phyloP scores from a whole-genome alignment of 2,888 invertebrate genomes.

The Lepidocyrtinus sp. region DNA sequence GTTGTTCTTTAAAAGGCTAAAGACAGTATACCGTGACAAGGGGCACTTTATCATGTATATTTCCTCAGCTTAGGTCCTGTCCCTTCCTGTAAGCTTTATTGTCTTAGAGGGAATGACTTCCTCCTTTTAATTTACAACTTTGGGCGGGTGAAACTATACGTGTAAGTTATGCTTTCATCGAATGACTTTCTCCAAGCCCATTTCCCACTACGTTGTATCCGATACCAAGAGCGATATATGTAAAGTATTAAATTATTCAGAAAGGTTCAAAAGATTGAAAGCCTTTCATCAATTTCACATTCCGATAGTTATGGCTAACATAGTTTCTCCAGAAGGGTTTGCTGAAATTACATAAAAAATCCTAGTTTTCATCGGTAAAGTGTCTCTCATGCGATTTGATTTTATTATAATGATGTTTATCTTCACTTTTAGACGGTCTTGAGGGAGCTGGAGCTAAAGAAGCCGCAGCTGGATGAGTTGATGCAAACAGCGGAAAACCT shows the following conservation, averaged over 20 bases:
- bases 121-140: conserved; percentile 50
- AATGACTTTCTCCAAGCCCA: too few relatives aligned
- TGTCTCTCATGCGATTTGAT: too few relatives aligned
- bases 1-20: conserved; percentile 8
- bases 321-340: too few relatives aligned
- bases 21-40: conserved; percentile 51
- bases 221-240: too few relatives aligned
- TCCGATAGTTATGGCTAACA: too few relatives aligned
- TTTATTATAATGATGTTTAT: not conserved
- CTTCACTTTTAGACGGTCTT: conserved; percentile 81
- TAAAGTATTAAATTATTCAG: too few relatives aligned
- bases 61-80: conserved; percentile 42
- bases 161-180: not conserved
- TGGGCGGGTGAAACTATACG: not conserved
- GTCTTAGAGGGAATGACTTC: conserved; percentile 62
- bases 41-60: conserved; percentile 58
- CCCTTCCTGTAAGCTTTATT: conserved; percentile 54
- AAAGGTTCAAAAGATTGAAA: too few relatives aligned
- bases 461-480: conserved; percentile 87
- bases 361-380: too few relatives aligned
- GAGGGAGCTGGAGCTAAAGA: conserved; percentile 87
- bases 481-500: conserved; percentile 87
- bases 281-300: too few relatives aligned
- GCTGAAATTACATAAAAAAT: too few relatives aligned
- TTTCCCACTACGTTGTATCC: not conserved